Base-by-base conservation (phyloP, 2,888 invertebrate species). In the Mesorhabditis belari region DNA sequence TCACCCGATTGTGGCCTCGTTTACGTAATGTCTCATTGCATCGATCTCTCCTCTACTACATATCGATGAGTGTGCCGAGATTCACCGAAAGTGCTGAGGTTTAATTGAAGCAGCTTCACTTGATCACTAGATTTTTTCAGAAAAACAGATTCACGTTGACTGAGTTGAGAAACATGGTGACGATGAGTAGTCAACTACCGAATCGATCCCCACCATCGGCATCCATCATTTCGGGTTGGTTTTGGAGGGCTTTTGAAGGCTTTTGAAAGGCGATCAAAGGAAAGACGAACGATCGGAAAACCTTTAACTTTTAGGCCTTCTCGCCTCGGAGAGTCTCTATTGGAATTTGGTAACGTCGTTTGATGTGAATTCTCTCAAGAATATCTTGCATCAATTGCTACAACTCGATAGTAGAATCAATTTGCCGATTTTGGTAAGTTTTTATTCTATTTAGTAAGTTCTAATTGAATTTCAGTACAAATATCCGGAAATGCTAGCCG, bases 341-440 rank as follows among this genome's bases (percentile, higher is more conserved):
- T 73, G 70, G 70, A 64, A 50, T 1, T 53, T 69, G 9, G 54
- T 73, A 53, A 69, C 67, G 0, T 62, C 65, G 21, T 73, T 64
- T 55, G 64, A 67, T 60, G n/a, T 9, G 25, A 3, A 19, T n/a
- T 5, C 17, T 23, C 52, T 4, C n/a, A 19, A n/a, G 9, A 4
- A 17, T 23, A 19, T 23, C 9, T 23, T 25, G n/a, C 24, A n/a
- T n/a, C n/a, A n/a, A n/a, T n/a, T n/a, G n/a, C n/a, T n/a, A n/a
- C n/a, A n/a, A n/a, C n/a, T n/a, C n/a, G n/a, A n/a, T n/a, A n/a
- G n/a, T n/a, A n/a, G n/a, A n/a, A n/a, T n/a, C n/a, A n/a, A n/a
- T n/a, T n/a, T n/a, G n/a, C n/a, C n/a, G n/a, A n/a, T n/a, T n/a
- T n/a, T 44, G 23, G 44, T 9, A n/a, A 21, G 27, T 57, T 21